Percentiles rank a stretch among this genome's conserved stretches.
These are phyloP conservation scores for Leptopterna dolabrata DNA, from an alignment of 2,888 invertebrate species.

Conservation along the genomic window DNA sequence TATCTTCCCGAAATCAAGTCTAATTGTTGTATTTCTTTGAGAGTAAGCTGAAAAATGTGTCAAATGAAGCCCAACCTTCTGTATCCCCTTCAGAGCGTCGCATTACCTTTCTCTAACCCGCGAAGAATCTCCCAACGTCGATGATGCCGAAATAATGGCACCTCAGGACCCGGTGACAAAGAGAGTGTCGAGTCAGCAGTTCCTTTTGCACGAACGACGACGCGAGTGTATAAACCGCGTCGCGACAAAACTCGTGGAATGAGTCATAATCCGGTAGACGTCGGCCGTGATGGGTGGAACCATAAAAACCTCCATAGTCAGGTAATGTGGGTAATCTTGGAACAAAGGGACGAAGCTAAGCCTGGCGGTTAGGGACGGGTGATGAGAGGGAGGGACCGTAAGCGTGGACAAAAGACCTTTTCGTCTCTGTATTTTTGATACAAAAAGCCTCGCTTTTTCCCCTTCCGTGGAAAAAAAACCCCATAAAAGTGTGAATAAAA, in stretches of 20 bases:
- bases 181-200: slow-evolving; percentile 21
- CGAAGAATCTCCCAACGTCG: neutral
- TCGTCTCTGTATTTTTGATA: neutral
- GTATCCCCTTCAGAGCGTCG: no score
- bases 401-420: neutral
- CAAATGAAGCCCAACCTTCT: no score
- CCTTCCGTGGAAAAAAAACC: neutral
- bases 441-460: neutral
- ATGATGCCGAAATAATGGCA: slow-evolving; percentile 9
- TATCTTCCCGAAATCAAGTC: no score
- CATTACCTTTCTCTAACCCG: neutral
- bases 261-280: slow-evolving; percentile 26
- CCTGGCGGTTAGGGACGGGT: neutral
- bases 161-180: neutral
- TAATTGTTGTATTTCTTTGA: no score
- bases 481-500: neutral
- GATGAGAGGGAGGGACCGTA: neutral
- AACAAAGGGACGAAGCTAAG: slow-evolving; percentile 34
- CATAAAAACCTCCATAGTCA: slow-evolving; percentile 29
- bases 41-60: no score
- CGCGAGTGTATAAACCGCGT: slow-evolving; percentile 23
- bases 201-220: neutral
- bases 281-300: slow-evolving; percentile 27
- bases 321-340: slow-evolving; percentile 33
- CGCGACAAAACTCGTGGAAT: slow-evolving; percentile 32